phyloP scores from a whole-genome alignment of 2,888 invertebrate species.

The Leistus spinibarbis region DNA sequence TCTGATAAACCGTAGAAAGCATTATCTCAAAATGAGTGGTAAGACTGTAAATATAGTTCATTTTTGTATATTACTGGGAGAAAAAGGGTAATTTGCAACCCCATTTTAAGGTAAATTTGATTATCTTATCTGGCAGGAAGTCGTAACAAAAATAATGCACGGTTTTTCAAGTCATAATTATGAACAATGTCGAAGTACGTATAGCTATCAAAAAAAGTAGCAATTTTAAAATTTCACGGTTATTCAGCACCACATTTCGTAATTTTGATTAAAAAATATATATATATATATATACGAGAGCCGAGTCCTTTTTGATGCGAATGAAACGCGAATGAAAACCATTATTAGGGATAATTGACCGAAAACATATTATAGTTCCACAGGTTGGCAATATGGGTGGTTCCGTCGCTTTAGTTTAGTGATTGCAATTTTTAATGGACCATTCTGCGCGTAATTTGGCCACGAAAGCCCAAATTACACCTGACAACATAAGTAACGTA shows the following conservation, averaged over 20 bases:
- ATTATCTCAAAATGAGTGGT: no score
- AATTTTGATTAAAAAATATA: background rate
- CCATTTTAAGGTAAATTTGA: no score
- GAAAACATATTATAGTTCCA: background rate
- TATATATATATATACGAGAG: background rate
- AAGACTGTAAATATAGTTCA: no score
- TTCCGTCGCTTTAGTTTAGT: no score
- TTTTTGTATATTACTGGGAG: no score
- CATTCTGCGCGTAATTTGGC: background rate
- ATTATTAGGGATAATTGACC: background rate
- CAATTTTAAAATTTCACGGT: background rate
- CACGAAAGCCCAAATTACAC: background rate
- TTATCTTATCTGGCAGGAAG: no score
- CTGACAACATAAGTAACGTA: background rate
- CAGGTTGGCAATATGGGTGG: background rate
- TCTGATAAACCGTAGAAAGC: no score
- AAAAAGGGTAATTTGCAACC: background rate
- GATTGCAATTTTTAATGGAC: background rate
- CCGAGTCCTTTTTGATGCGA: background rate
- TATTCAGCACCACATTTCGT: background rate
- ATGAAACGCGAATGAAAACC: background rate
- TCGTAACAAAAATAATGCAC: background rate
- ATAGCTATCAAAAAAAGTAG: background rate
- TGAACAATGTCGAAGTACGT: background rate
- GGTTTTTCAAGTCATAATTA: background rate